Percentiles rank a stretch among this genome's conserved stretches.
Conservation (phyloP, 2,113 vertebrate species). For the Psammodynastes pulverulentus region DNA sequence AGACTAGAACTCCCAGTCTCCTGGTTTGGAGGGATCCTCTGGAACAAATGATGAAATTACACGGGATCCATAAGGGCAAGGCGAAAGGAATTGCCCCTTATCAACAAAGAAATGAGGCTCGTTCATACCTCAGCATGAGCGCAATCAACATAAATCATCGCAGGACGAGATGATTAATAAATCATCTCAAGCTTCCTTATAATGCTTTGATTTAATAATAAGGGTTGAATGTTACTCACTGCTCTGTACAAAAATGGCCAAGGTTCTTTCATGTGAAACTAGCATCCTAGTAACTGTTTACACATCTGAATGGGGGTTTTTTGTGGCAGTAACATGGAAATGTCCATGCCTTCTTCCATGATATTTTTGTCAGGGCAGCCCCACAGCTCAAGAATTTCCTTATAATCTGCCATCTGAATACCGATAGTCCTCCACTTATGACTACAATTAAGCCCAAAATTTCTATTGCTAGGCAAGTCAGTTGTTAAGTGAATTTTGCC, state of each 20-base stretch:
- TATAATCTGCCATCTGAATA: background rate
- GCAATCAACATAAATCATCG: background rate
- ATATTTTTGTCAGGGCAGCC: background rate
- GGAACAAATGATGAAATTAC: background rate
- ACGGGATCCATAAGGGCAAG: background rate
- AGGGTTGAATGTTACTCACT: background rate
- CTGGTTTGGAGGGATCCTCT: background rate
- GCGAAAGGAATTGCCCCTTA: background rate
- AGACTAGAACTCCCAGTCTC: background rate
- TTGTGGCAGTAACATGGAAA: background rate
- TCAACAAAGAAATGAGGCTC: background rate
- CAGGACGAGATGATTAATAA: background rate
- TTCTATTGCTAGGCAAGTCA: background rate
- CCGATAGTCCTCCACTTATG: background rate
- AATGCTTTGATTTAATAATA: background rate
- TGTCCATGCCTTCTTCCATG: background rate
- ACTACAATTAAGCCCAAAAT: background rate
- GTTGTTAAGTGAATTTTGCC: background rate
- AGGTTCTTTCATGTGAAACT: background rate
- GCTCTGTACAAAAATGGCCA: background rate
- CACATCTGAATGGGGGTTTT: background rate
- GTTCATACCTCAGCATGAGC: background rate
- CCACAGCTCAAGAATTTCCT: background rate
- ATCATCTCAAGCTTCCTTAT: background rate
- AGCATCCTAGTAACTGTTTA: background rate